Conservation (phyloP, 1,140 invertebrate species). For the Anagrus nilaparvatae region DNA sequence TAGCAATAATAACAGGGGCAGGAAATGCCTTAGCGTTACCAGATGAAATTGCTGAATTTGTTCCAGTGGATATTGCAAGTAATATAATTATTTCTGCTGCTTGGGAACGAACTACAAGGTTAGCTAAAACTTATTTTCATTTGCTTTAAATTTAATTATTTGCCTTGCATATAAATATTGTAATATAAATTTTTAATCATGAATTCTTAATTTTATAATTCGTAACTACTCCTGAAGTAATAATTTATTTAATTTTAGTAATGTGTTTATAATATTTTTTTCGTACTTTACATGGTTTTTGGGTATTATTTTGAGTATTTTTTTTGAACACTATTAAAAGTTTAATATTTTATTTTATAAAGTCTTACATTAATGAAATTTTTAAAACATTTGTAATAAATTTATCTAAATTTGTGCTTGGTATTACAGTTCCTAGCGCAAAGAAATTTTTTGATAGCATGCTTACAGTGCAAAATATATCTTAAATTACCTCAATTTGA, state of each 20-base stretch:
- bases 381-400: too few relatives aligned
- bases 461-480: too few relatives aligned
- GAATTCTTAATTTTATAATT: background rate
- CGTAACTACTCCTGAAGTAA: background rate
- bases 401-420: too few relatives aligned
- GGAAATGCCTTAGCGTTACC: slow-evolving; percentile 21
- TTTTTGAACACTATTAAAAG: too few relatives aligned
- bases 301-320: too few relatives aligned
- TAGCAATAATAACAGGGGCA: slow-evolving; percentile 28
- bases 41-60: slow-evolving; percentile 22
- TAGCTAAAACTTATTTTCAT: too few relatives aligned
- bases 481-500: too few relatives aligned
- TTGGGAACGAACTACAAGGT: slow-evolving; percentile 24
- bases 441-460: too few relatives aligned
- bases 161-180: background rate
- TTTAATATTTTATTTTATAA: too few relatives aligned
- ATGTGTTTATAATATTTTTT: background rate
- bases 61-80: slow-evolving; percentile 25
- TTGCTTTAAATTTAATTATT: background rate
- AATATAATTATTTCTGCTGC: slow-evolving; percentile 28
- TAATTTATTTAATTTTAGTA: background rate
- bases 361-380: too few relatives aligned
- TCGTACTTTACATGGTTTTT: background rate
- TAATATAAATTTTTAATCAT: background rate
- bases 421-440: too few relatives aligned